Base-by-base conservation (phyloP, 2,888 invertebrate species). In the Drosophila mercatorum region DNA sequence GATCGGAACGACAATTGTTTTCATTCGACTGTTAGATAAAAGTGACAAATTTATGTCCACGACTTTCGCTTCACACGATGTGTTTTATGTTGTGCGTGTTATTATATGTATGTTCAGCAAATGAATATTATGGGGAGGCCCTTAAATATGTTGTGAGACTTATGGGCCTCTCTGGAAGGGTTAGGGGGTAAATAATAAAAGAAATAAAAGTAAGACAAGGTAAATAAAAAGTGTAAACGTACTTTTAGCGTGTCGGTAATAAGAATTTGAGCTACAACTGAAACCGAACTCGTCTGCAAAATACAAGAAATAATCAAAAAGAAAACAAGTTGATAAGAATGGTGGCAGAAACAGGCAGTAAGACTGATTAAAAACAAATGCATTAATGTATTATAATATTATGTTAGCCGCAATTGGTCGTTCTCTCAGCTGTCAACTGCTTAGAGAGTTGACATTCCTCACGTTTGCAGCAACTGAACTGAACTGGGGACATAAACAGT, bases 191-290 rank as follows among this genome's bases (percentile, higher is more conserved):
- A 49, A 31, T 59, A 58, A 53, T 14, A 56, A 66, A 22, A 59
- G n/a, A 52, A 47, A 57, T 41, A 41, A 40, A 56, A 49, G 58
- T 57, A 64, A 31, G 61, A 41, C 49, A 78, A 57, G 51, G 38
- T 53, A 41, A 40, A 55, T 22, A 55, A 41, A 61, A 63, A 66
- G 28, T 61, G 56, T 83, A 75, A 79, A 85, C 88, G 72, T 85
- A 85, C 84, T 85, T 85, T 85, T 88, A 85, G 83, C 68, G 88
- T 85, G 88, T 79, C 71, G 89, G 75, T 77, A 64, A 82, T 88
- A 68, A 89, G 89, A 82, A 85, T 85, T 70, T 85, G 83, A 82
- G 89, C 85, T 81, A 85, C 89, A 77, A 89, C 88, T 88, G 84
- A 85, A 73, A 69, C 79, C 76, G 84, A 84, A 73, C 75, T 88